These are phyloP conservation scores for Eidolon helvum DNA, from an alignment of 2,113 vertebrate genomes.

Conservation along the genomic window DNA sequence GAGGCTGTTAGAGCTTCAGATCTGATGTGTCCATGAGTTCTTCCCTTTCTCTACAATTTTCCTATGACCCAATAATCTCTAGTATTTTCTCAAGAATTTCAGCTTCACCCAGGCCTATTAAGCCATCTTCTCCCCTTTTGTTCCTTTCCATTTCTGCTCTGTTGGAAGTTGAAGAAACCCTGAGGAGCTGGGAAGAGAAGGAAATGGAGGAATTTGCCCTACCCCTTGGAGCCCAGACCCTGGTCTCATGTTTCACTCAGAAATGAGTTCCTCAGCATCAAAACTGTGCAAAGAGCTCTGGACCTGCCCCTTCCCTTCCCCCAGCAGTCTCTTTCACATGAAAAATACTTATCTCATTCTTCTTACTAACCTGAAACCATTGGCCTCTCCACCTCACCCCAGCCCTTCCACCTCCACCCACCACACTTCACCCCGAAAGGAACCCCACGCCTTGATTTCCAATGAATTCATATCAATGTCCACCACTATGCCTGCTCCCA, in stretches of 20 bases:
- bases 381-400: background rate
- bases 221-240: background rate
- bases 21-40: background rate
- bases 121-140: background rate
- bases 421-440: background rate
- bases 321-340: background rate
- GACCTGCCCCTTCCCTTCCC: too few species aligned
- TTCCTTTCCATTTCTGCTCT: background rate
- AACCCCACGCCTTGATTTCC: background rate
- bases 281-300: background rate
- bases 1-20: background rate
- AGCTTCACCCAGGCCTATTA: background rate
- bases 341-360: background rate
- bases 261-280: background rate
- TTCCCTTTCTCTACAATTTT: background rate
- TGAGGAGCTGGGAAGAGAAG: background rate
- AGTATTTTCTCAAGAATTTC: background rate
- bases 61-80: background rate
- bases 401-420: too few species aligned
- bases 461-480: background rate
- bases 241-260: background rate
- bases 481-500: background rate
- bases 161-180: background rate
- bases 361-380: background rate
- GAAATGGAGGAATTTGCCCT: background rate